These are phyloP conservation scores for Danio aesculapii DNA, from an alignment of 2,797 vertebrate genomes.

Conservation along the genomic window DNA sequence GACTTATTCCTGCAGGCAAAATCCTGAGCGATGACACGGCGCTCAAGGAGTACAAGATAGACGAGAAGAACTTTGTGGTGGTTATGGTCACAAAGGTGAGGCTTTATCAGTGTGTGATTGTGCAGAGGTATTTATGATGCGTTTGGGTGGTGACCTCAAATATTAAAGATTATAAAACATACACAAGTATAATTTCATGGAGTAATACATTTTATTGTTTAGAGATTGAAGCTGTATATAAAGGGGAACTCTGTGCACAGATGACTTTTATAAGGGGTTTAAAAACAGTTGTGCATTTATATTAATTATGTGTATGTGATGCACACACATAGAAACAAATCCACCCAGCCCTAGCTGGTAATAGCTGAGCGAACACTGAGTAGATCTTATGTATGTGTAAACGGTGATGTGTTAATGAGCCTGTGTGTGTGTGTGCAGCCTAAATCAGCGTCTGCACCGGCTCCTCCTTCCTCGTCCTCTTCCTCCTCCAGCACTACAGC, in stretches of 20 bases:
- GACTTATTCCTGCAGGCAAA: conserved; percentile 82
- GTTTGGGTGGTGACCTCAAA: background rate
- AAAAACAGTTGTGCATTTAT: no score
- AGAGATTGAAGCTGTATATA: background rate
- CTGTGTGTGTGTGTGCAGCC: conserved; percentile 72
- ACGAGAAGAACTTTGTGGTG: conserved; percentile 97
- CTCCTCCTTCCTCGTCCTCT: conserved; percentile 69
- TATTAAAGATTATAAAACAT: background rate
- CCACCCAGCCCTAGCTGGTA: no score
- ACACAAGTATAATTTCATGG: background rate
- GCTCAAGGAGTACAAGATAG: conserved; percentile 96
- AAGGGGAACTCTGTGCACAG: no score
- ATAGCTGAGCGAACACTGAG: background rate
- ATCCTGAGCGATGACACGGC: conserved; percentile 92
- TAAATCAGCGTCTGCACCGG: conserved; percentile 80
- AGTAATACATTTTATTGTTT: no score
- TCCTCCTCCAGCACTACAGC: conserved; percentile 68
- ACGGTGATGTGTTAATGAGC: background rate
- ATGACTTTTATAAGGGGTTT: no score
- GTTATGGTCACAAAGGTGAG: conserved; percentile 97
- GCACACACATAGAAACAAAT: no score
- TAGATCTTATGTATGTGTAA: background rate
- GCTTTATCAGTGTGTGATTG: background rate
- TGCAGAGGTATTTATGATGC: no score
- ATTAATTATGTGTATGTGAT: no score